A percentile compares a stretch with the other conserved stretches of the same genome.
Evolutionary conservation across 2,888 invertebrate species (phyloP).

Genomic region (Macrophya annulata): DNA sequence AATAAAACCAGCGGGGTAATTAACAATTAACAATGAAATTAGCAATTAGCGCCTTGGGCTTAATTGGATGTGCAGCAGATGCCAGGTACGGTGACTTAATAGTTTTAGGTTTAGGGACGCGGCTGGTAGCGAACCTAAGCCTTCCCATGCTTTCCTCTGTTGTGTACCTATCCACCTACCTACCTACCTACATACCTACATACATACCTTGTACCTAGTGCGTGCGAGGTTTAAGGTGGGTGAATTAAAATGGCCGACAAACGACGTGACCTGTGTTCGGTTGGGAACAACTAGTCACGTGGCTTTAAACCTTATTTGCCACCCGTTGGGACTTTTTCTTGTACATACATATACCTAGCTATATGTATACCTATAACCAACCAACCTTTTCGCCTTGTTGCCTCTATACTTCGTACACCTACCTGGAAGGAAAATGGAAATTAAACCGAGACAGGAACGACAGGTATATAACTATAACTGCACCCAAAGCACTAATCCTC

Average conservation of each 20-base stretch:
- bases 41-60: slow-evolving; percentile 71
- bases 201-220: neutral
- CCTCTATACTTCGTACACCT: slow-evolving; percentile 15
- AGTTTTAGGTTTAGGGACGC: slow-evolving; percentile 55
- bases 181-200: neutral
- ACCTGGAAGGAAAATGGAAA: slow-evolving; percentile 27
- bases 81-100: slow-evolving; percentile 62
- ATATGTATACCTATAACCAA: neutral
- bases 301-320: slow-evolving; percentile 20
- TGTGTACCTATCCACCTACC: neutral
- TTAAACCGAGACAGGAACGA: slow-evolving; percentile 36
- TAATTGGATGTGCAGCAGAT: slow-evolving; percentile 74
- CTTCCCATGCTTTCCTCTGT: slow-evolving; percentile 6
- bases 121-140: slow-evolving; percentile 56
- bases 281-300: neutral
- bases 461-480: slow-evolving; percentile 1
- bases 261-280: neutral
- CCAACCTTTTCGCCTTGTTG: too few species aligned
- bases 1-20: slow-evolving; percentile 65
- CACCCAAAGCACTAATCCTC: slow-evolving; percentile 35
- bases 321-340: slow-evolving; percentile 39
- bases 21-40: slow-evolving; percentile 75
- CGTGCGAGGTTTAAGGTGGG: neutral
- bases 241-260: slow-evolving; percentile 42
- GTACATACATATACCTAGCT: neutral